Evolutionary conservation across 2,888 invertebrate genomes (phyloP), one percentile per base, ranked within the genome.

Genomic region (Chymomyza fuscimana): DNA sequence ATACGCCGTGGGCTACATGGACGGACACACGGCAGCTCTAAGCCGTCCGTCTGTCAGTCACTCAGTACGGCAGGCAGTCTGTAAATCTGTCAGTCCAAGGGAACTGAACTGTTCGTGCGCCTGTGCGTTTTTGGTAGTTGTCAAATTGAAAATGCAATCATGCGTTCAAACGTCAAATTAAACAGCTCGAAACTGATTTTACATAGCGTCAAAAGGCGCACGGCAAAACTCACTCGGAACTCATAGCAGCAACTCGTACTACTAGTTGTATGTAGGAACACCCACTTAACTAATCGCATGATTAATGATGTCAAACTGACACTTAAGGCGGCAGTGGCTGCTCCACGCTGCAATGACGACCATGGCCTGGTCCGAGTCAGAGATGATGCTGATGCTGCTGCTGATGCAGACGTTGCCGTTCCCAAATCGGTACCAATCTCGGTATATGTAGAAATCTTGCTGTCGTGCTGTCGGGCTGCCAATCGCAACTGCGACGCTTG

Each of bases 241-340:
- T 67, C 72, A 70, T 68, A 68, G 70, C 72, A 69, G 60, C 51
- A 16, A 32, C 32, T 22, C 15, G 59, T n/a, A 19, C 32, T 32
- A 7, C 32, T 32, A 32, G 32, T 32, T 25, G 59, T 32, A 59
- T 46, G 40, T 46, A 4, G 40, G 40, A 89, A 87, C 89, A 80
- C 83, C 87, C 89, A 89, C 86, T 89, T 88, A 89, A 90, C 89
- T 89, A 89, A 90, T 89, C 89, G 89, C 89, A 89, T 89, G 89
- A 89, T 89, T 89, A 90, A 90, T 89, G 89, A 90, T 88, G 87
- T 85, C 86, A 87, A 88, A 87, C 83, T 83, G 86, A 86, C 86
- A 87, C 85, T 82, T 78, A 74, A 76, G 77, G 84, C 78, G 73
- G 67, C 74, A 58, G 32, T 32, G 32, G 62, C 50, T 50, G 46